These are phyloP conservation scores for Uria aalge DNA, from an alignment of 2,113 vertebrate species.

Conservation along the genomic window DNA sequence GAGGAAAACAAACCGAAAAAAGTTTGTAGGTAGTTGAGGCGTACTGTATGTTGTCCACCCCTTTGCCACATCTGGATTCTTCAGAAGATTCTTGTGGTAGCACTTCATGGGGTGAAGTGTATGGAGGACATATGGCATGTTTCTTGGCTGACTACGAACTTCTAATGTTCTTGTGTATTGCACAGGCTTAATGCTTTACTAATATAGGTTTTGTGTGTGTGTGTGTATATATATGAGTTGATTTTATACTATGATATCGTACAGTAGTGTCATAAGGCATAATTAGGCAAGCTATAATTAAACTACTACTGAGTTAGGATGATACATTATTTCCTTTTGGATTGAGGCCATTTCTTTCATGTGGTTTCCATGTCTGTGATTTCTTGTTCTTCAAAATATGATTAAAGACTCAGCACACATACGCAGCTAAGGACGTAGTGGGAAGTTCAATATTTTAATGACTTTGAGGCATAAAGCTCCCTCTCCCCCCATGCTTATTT, in stretches of 20 bases:
- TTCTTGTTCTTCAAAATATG: conserved; percentile 15
- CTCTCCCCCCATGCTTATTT: background rate
- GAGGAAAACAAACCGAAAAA: background rate
- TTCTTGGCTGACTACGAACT: background rate
- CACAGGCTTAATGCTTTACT: background rate
- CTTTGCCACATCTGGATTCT: background rate
- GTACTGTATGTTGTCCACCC: accelerated
- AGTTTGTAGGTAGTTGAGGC: background rate
- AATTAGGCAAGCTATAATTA: conserved; percentile 47
- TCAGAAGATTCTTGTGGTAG: background rate
- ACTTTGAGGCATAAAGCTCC: background rate
- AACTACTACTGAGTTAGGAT: conserved; percentile 17
- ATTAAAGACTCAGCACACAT: background rate
- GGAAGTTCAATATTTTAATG: conserved; percentile 7
- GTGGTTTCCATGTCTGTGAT: conserved; percentile 6
- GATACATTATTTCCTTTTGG: conserved; percentile 36
- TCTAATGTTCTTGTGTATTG: background rate
- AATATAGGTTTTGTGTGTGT: background rate
- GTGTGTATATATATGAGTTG: background rate
- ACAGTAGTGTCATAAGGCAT: background rate
- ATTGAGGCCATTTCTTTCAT: conserved; percentile 44
- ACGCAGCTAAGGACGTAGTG: background rate
- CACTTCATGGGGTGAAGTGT: background rate
- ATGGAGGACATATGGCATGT: background rate
- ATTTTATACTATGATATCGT: background rate